These are phyloP conservation scores for Catocala nupta DNA, from an alignment of 2,888 invertebrate genomes.

Conservation along the genomic window DNA sequence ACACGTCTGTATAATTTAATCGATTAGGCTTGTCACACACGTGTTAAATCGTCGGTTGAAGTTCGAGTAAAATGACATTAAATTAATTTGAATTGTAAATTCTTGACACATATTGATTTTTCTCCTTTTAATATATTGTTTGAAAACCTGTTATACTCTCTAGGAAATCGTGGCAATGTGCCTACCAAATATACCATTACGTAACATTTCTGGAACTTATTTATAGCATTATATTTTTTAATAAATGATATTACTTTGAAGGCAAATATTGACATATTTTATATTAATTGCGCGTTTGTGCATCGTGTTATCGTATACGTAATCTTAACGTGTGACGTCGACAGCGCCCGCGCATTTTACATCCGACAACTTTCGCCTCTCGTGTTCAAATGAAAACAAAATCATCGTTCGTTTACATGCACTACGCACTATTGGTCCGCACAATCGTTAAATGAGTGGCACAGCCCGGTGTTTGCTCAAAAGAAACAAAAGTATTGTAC, in stretches of 20 bases:
- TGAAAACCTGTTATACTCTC: slow-evolving; percentile 14
- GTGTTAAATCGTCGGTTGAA: slow-evolving; percentile 22
- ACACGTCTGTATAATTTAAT: slow-evolving; percentile 19
- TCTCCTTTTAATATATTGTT: slow-evolving; percentile 10
- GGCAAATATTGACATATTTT: slow-evolving; percentile 4
- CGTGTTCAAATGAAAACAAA: slow-evolving; percentile 46
- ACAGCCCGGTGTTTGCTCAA: too few relatives aligned
- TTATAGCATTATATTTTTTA: slow-evolving; percentile 4
- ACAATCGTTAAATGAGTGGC: slow-evolving; percentile 2
- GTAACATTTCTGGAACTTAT: slow-evolving; percentile 5
- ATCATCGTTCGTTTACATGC: slow-evolving; percentile 28
- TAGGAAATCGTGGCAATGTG: slow-evolving; percentile 4
- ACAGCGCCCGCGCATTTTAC: slow-evolving; percentile 31
- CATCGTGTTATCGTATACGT: slow-evolving; percentile 22
- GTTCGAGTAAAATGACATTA: slow-evolving; percentile 9
- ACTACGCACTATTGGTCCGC: slow-evolving; percentile 13
- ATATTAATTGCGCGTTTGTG: slow-evolving; percentile 7
- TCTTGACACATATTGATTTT: slow-evolving; percentile 12
- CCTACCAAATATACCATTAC: neutral
- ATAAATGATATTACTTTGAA: slow-evolving; percentile 1
- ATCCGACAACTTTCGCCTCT: slow-evolving; percentile 49
- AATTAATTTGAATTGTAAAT: slow-evolving; percentile 26
- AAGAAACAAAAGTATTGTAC: too few relatives aligned
- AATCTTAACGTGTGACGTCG: slow-evolving; percentile 37
- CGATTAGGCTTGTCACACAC: slow-evolving; percentile 19